Base-by-base conservation (phyloP, 2,797 vertebrate genomes). In the Lophotriccus pileatus region DNA sequence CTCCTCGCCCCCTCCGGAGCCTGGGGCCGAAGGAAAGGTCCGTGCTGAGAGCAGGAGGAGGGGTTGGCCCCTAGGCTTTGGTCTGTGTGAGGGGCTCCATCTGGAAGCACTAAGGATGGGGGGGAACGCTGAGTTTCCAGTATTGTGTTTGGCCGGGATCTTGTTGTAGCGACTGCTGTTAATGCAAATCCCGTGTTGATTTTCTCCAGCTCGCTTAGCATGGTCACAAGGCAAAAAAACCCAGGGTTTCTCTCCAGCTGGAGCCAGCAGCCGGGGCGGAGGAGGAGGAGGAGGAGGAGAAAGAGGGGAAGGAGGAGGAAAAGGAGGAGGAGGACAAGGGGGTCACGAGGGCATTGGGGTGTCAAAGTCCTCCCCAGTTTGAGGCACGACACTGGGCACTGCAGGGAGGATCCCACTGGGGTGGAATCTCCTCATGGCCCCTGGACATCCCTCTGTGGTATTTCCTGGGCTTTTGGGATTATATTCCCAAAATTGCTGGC, bases 161-260 rank as follows among this genome's bases (percentile, higher is more conserved):
- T 90, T 94, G 88, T 94, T 95, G 96, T 94, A 96, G 96, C 77
- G 84, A 96, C 93, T 75, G 96, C 95, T 96, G 95, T 93, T 92
- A 90, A 96, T 96, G 96, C 95, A 96, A 94, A 94, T 96, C 95
- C 96, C 41, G 46, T 60, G 88, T 87, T 78, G 93, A 86, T 90
- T 72, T 68, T 78, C 95, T 95, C 92, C 85, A 75, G 90, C 92
- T 93, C 76, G 14, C 87, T 87, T 21, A 76, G 83, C 24, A 19
- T 6, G 4, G 74, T 53, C 4, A n/a, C 5, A 6, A 93, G 82
- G 90, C 73, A 25, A 60, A 77, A 77, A 74, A 28, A 46, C n/a
- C n/a, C 53, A 49, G 75, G 75, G 79, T 89, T 91, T 41, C 60
- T 34, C 50, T 87, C 28, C 90, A 93, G 90, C 87, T 85, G 94